A percentile compares a stretch with the other conserved stretches of the same genome.
Conservation (phyloP, 2,113 vertebrate genomes). For the Paramisgurnus dabryanus region DNA sequence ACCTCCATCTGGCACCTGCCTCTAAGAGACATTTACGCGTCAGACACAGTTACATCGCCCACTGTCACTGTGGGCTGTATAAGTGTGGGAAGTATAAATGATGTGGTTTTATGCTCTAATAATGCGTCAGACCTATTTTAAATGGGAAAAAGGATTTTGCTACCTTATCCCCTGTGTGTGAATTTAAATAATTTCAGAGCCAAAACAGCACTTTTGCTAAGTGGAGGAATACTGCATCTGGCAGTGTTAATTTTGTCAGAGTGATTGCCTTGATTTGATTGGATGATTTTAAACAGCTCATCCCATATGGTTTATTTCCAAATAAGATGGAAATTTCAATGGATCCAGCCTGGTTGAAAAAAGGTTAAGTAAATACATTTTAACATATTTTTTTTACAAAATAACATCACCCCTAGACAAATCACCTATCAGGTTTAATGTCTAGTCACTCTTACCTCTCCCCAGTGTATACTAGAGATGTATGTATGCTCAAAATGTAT, state of each 20-base stretch:
- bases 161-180: not conserved
- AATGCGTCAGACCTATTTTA: not conserved
- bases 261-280: no score
- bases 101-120: not conserved
- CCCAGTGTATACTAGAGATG: not conserved
- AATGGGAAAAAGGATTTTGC: not conserved
- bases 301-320: no score
- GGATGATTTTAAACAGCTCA: no score
- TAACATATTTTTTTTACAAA: not conserved
- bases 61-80: not conserved
- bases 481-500: not conserved
- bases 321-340: no score
- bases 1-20: conserved; percentile 19
- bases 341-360: no score
- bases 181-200: no score
- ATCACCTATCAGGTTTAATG: not conserved
- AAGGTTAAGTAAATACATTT: not conserved
- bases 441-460: not conserved
- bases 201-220: not conserved
- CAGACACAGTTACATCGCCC: conserved; percentile 4
- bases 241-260: not conserved
- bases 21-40: not conserved
- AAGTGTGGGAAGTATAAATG: not conserved
- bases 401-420: not conserved
- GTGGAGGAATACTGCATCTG: not conserved